phyloP scores from a whole-genome alignment of 37 sponge, comb jelly and placozoan species.

The Cliona cf. orientalis region DNA sequence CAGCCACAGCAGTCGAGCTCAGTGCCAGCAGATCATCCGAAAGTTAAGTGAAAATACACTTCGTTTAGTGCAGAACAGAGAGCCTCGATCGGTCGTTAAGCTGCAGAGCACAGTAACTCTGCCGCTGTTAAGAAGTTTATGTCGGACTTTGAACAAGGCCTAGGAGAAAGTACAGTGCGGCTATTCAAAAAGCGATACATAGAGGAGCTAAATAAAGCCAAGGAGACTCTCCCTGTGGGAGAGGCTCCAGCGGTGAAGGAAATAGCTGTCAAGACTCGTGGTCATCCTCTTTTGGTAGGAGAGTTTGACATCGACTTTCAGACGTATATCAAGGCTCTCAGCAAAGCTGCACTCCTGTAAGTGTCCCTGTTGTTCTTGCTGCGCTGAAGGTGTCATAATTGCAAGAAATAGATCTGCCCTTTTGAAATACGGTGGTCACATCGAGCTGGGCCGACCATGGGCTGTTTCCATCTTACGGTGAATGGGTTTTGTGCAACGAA shows the following conservation, averaged over 20 bases:
- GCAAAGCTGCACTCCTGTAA: no score
- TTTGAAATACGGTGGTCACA: no score
- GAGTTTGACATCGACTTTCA: no score
- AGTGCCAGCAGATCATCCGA: no score
- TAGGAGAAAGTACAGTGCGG: conserved; percentile 18
- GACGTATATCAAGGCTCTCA: no score
- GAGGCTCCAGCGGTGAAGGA: background rate
- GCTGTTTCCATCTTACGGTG: conserved; percentile 45
- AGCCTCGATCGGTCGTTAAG: conserved; percentile 1
- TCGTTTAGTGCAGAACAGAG: background rate
- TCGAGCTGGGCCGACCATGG: no score
- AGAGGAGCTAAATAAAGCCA: conserved; percentile 7
- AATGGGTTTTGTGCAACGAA: conserved; percentile 50
- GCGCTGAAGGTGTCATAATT: no score
- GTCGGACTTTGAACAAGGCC: background rate
- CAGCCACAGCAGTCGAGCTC: background rate
- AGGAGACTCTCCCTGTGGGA: background rate
- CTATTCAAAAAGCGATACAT: background rate
- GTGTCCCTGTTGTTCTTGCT: no score
- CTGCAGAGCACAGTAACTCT: background rate
- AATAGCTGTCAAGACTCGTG: background rate
- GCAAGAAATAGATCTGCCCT: no score
- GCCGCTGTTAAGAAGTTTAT: conserved; percentile 15
- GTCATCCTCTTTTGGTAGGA: no score
- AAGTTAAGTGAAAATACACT: background rate